These are phyloP conservation scores for Onthophagus taurus DNA, from an alignment of 1,140 invertebrate species.

Conservation along the genomic window DNA sequence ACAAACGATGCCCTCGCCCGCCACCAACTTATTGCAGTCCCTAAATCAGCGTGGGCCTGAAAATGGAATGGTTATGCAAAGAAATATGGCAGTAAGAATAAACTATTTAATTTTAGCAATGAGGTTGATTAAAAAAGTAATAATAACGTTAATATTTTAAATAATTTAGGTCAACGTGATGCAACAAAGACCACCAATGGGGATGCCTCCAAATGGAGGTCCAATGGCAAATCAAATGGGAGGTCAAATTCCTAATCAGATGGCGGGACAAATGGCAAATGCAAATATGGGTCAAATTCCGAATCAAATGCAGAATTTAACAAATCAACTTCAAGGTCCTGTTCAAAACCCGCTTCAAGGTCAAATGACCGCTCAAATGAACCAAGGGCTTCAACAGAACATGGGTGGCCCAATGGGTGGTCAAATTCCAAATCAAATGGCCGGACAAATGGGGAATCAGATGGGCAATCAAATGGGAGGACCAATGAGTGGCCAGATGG, in stretches of 20 bases:
- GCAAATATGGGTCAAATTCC: conserved; percentile 11
- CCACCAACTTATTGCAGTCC: conserved; percentile 49
- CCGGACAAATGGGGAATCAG: conserved; percentile 34
- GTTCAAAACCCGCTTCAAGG: conserved; percentile 40
- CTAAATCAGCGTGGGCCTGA: conserved; percentile 51
- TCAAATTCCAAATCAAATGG: conserved; percentile 19
- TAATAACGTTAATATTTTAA: background rate
- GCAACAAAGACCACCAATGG: conserved; percentile 31
- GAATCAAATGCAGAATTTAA: conserved; percentile 36
- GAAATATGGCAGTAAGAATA: conserved; percentile 36
- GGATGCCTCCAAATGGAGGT: conserved; percentile 31
- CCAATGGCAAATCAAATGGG: conserved; percentile 32
- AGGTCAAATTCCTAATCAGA: conserved; percentile 30
- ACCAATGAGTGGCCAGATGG: conserved; percentile 41
- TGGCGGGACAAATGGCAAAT: conserved; percentile 34
- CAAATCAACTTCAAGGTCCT: conserved; percentile 31
- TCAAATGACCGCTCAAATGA: conserved; percentile 34
- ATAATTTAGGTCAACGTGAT: conserved; percentile 17
- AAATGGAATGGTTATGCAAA: conserved; percentile 46
- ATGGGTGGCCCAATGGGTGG: too few relatives aligned
- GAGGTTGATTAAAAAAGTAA: background rate
- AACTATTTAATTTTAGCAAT: background rate
- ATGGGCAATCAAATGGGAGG: conserved; percentile 25
- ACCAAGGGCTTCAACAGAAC: conserved; percentile 27
- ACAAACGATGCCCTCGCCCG: conserved; percentile 38